Conservation (phyloP, 2,113 vertebrate genomes). For the Nycticorax nycticorax region DNA sequence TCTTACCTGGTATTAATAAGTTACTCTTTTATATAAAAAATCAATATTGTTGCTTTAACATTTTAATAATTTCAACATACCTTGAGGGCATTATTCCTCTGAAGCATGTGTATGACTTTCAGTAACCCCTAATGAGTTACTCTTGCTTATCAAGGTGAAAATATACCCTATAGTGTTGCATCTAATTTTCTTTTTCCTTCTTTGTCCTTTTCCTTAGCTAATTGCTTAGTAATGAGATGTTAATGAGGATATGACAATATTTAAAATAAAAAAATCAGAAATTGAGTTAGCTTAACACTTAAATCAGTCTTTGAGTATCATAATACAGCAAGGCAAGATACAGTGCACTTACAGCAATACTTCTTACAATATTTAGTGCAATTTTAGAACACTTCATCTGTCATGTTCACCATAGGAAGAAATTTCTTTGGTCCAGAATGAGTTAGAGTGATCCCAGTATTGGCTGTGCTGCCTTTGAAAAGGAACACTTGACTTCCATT, state of each 20-base stretch:
- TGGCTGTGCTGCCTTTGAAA: background rate
- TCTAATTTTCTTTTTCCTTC: constrained; percentile 49
- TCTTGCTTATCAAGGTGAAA: constrained; percentile 56
- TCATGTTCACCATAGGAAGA: background rate
- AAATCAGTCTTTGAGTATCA: background rate
- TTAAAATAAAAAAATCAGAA: background rate
- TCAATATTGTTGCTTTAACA: background rate
- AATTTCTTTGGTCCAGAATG: background rate
- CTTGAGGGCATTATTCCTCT: background rate
- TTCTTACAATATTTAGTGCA: background rate
- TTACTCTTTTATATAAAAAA: background rate
- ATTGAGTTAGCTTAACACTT: background rate
- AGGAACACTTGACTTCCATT: background rate
- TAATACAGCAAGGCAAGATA: background rate
- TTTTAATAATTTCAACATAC: constrained; percentile 29
- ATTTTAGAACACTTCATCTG: background rate
- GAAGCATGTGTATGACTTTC: constrained; percentile 2
- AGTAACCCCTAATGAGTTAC: constrained; percentile 33
- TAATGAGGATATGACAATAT: constrained; percentile 19
- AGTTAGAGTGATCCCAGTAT: background rate
- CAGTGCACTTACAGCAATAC: background rate
- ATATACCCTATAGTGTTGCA: background rate
- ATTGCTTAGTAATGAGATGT: constrained; percentile 40
- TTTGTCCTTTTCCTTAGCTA: constrained; percentile 49
- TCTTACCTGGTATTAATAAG: background rate